Evolutionary conservation across 2,888 invertebrate genomes (phyloP).

Genomic region (Diplazon laetatorius): DNA sequence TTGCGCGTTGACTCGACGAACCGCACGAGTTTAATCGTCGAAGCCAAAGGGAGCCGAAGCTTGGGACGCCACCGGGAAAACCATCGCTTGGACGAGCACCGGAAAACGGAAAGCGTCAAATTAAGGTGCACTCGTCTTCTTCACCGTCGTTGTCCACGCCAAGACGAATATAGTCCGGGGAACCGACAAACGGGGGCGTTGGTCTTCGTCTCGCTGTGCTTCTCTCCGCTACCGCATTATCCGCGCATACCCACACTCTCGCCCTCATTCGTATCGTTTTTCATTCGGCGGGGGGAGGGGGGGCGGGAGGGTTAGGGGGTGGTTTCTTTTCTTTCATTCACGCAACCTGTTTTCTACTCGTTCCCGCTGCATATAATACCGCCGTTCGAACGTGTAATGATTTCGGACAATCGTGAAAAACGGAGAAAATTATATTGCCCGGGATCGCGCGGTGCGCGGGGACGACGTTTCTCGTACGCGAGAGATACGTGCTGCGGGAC

Average conservation of each 20-base stretch:
- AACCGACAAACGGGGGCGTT: constrained; percentile 63
- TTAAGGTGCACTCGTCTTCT: constrained; percentile 63
- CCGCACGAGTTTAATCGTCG: too few species aligned
- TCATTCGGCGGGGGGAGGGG: too few species aligned
- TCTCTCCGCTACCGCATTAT: constrained; percentile 52
- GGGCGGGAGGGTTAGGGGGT: too few species aligned
- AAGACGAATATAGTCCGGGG: constrained; percentile 39
- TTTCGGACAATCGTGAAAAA: constrained; percentile 66
- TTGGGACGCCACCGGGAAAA: constrained; percentile 62
- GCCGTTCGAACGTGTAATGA: constrained; percentile 62
- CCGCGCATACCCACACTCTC: background rate
- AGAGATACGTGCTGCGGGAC: constrained; percentile 22
- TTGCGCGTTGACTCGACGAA: too few species aligned
- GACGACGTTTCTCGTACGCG: constrained; percentile 27
- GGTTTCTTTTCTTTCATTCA: constrained; percentile 32
- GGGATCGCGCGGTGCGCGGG: background rate
- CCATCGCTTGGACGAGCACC: constrained; percentile 54
- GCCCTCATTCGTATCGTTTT: constrained; percentile 10
- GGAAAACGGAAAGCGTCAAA: constrained; percentile 70
- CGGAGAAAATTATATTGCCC: constrained; percentile 61
- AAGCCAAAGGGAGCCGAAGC: constrained; percentile 38
- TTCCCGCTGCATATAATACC: constrained; percentile 21
- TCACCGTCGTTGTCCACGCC: constrained; percentile 32
- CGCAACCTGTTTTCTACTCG: constrained; percentile 60
- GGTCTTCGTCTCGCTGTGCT: constrained; percentile 63